Evolutionary conservation across 2,888 invertebrate genomes (phyloP), one percentile per base, ranked within the genome.

Genomic region (Pachydiplax longipennis): DNA sequence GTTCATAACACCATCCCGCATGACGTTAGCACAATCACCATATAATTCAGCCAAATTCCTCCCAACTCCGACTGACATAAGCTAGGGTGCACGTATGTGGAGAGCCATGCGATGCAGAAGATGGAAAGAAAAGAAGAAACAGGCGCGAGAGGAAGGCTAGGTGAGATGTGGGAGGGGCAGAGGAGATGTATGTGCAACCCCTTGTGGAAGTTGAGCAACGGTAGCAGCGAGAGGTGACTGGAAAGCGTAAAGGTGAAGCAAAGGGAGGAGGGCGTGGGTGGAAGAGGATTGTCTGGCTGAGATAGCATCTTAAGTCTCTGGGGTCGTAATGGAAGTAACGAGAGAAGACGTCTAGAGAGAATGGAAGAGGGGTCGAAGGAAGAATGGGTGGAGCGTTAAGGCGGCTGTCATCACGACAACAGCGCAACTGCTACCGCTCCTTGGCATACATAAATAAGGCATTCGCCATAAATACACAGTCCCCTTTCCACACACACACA

Each of bases 321-420:
- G 87, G 87, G 87, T 87, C 87, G 87, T 65, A 87, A 87, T 87
- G 87, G 87, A 87, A 87, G 87, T 87, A 87, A 87, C 87, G 87
- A 87, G 87, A 65, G 83, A 40, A 61, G 87, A 61, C 87, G 61
- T 87, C 87, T 83, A 61, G 53, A 83, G 83, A 83, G 83, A 35
- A 53, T 35, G 83, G 58, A 48, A 31, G 83, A 58, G 13, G 58
- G 58, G 35, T 35, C 44, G 44, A 44, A 10, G 73, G 31, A 73
- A 22, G 83, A 35, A 58, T 87, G 87, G 87, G 87, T 61, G 83
- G 83, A 58, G 83, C 83, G 83, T 83, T 83, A 83, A 83, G 83
- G 53, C 83, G 83, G 83, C 58, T 83, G 83, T 83, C 83, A 83
- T 83, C 83, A 83, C 83, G 83, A 83, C 83, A 83, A 83, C 83